phyloP scores from a whole-genome alignment of 2,797 vertebrate species.

The Acanthiza pusilla region DNA sequence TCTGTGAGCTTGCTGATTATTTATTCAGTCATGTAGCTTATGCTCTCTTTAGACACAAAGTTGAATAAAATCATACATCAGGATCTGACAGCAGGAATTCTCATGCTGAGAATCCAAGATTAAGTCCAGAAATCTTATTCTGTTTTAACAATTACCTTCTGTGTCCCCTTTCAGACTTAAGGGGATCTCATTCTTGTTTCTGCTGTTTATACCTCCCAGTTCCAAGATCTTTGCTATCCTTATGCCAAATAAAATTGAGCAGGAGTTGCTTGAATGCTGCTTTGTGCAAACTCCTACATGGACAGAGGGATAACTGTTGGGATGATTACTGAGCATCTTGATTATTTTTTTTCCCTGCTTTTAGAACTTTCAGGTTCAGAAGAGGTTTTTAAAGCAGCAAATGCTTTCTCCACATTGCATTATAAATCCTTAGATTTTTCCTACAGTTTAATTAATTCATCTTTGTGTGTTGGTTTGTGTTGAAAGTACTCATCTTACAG shows the following conservation, averaged over 20 bases:
- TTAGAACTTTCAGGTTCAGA: background rate
- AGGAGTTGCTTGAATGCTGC: background rate
- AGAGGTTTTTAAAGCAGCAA: background rate
- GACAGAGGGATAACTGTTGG: background rate
- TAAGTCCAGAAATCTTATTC: slow-evolving; percentile 50
- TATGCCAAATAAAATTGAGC: background rate
- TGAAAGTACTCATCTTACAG: background rate
- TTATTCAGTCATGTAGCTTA: slow-evolving; percentile 46
- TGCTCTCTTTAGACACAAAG: slow-evolving; percentile 19
- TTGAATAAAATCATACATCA: slow-evolving; percentile 52
- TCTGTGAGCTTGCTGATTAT: slow-evolving; percentile 30
- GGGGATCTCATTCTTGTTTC: slow-evolving; percentile 37
- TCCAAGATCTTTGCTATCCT: background rate
- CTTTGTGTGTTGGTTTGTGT: background rate
- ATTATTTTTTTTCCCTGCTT: background rate
- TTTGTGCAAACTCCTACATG: background rate
- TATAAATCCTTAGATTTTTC: background rate
- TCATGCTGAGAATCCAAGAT: slow-evolving; percentile 44
- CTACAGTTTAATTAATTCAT: background rate
- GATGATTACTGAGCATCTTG: background rate
- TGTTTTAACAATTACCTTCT: slow-evolving; percentile 50
- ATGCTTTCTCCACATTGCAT: background rate
- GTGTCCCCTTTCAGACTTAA: slow-evolving; percentile 8
- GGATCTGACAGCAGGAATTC: slow-evolving; percentile 38
- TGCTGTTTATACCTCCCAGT: background rate